phyloP scores from a whole-genome alignment of 2,888 invertebrate genomes.

The Leucozona laternaria region DNA sequence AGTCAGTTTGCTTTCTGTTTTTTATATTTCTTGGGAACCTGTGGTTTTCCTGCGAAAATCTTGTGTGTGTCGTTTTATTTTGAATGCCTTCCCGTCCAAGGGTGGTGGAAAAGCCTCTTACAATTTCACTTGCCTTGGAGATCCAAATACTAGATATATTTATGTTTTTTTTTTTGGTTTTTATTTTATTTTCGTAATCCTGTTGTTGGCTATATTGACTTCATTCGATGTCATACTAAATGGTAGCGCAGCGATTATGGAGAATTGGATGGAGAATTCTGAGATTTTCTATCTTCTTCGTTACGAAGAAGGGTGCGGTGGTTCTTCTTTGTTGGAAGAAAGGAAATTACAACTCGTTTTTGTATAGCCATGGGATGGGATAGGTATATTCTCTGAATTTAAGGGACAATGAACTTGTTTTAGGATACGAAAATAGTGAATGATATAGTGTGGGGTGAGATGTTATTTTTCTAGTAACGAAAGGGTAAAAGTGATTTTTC shows the following conservation, averaged over 20 bases:
- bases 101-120: conserved; percentile 1
- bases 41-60: conserved; percentile 31
- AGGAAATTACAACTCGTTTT: neutral
- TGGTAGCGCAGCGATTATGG: conserved; percentile 50
- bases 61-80: conserved; percentile 21
- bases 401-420: conserved; percentile 21
- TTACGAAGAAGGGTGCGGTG: neutral
- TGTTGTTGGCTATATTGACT: conserved; percentile 65
- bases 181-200: conserved; percentile 39
- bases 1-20: neutral
- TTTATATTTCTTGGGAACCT: conserved; percentile 12
- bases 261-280: conserved; percentile 25
- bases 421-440: neutral
- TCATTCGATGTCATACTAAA: conserved; percentile 53
- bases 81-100: neutral
- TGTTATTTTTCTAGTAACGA: neutral
- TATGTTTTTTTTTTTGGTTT: conserved; percentile 6
- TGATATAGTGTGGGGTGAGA: neutral
- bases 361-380: neutral
- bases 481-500: neutral
- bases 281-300: conserved; percentile 43
- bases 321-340: neutral
- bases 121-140: conserved; percentile 34
- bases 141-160: neutral
- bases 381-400: neutral